Conservation (phyloP, 2,113 vertebrate species). For the Trochalopteron elliotii region DNA sequence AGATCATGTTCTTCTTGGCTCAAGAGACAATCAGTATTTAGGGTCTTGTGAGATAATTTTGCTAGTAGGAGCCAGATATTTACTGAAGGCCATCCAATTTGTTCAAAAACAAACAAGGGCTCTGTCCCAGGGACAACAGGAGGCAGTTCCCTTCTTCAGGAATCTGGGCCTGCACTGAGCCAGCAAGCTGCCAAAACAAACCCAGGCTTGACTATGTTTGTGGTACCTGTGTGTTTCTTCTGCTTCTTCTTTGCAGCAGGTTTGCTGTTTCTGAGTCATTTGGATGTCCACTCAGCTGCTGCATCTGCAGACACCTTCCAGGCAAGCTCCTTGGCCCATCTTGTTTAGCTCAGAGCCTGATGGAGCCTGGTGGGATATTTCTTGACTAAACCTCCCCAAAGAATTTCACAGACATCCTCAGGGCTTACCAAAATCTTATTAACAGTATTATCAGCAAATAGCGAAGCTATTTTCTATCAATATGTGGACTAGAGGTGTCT, state of each 20-base stretch:
- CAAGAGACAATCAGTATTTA: background rate
- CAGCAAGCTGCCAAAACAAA: conserved; percentile 16
- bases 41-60: conserved; percentile 24
- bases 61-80: conserved; percentile 6
- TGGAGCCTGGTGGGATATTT: background rate
- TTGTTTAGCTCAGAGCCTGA: background rate
- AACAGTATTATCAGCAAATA: background rate
- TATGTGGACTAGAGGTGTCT: background rate
- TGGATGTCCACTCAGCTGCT: background rate
- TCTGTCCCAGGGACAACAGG: background rate
- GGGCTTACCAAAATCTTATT: background rate
- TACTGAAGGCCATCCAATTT: background rate
- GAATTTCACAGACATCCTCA: background rate
- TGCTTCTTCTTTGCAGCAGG: background rate
- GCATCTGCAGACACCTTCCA: background rate
- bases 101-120: background rate
- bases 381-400: background rate
- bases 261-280: conserved; percentile 11
- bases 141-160: background rate
- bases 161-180: background rate
- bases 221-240: background rate
- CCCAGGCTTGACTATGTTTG: background rate
- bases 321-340: background rate
- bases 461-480: background rate
- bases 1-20: background rate